phyloP scores from a whole-genome alignment of 2,113 vertebrate genomes.

The Ptilonorhynchus violaceus region DNA sequence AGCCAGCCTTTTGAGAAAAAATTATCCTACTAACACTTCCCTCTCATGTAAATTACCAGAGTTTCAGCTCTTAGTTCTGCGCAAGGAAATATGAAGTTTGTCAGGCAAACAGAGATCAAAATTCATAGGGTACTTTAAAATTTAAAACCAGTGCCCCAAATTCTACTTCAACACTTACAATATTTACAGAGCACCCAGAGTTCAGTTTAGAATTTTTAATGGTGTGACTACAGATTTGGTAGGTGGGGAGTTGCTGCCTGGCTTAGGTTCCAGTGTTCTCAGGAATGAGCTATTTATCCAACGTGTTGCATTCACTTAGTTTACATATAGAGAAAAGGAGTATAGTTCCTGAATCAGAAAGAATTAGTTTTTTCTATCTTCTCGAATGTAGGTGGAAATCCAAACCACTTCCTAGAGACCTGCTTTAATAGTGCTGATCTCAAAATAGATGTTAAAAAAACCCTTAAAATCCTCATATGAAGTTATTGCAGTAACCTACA shows the following conservation, averaged over 20 bases:
- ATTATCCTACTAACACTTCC: not conserved
- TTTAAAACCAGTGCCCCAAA: not conserved
- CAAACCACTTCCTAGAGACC: not conserved
- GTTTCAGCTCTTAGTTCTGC: not conserved
- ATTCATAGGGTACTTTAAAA: constrained; percentile 12
- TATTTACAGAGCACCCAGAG: not conserved
- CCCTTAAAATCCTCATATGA: fast-evolving
- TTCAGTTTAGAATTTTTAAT: not conserved
- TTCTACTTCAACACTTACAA: not conserved
- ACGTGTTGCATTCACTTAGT: not conserved
- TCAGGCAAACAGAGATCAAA: not conserved
- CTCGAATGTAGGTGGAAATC: not conserved
- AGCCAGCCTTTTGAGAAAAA: not conserved
- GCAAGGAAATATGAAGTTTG: not conserved
- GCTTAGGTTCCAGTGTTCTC: not conserved
- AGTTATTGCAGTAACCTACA: not conserved
- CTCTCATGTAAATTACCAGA: not conserved
- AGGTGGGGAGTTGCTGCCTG: not conserved
- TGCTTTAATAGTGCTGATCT: not conserved
- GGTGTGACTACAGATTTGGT: not conserved
- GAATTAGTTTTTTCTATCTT: not conserved
- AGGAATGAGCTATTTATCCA: not conserved
- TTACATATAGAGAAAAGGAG: not conserved
- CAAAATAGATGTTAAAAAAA: not conserved
- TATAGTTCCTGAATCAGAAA: not conserved